Conservation (phyloP, 2,888 invertebrate species). For the Melanophora roralis region DNA sequence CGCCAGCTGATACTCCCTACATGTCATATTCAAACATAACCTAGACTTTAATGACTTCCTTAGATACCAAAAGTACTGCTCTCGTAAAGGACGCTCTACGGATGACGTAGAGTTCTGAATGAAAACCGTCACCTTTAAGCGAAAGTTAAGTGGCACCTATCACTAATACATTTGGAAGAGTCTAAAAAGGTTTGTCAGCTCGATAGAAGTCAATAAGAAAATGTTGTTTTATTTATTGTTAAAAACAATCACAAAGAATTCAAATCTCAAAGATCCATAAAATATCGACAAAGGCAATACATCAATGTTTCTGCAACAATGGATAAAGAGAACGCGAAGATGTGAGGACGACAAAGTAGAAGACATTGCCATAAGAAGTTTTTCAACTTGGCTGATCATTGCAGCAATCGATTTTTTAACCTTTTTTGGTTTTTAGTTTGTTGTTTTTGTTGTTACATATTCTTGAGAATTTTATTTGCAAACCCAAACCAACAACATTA, state of each 20-base stretch:
- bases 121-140: no score
- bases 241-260: conserved; percentile 37
- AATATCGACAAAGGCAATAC: conserved; percentile 41
- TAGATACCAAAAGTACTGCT: no score
- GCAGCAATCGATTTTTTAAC: conserved; percentile 43
- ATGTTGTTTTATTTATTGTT: background rate
- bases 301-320: conserved; percentile 46
- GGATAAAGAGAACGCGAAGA: background rate
- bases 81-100: no score
- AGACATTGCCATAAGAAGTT: conserved; percentile 8
- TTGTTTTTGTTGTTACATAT: background rate
- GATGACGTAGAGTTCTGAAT: no score
- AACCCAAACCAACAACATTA: background rate
- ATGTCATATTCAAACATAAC: no score
- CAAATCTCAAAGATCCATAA: conserved; percentile 36
- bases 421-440: background rate
- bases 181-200: background rate
- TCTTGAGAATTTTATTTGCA: background rate
- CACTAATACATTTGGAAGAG: no score
- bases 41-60: no score
- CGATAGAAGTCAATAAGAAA: conserved; percentile 1
- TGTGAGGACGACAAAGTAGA: background rate
- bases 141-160: no score
- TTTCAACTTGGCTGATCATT: conserved; percentile 9
- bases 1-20: no score